Conservation (phyloP, 92 coral and sea anemone species). For the Ricordea florida region DNA sequence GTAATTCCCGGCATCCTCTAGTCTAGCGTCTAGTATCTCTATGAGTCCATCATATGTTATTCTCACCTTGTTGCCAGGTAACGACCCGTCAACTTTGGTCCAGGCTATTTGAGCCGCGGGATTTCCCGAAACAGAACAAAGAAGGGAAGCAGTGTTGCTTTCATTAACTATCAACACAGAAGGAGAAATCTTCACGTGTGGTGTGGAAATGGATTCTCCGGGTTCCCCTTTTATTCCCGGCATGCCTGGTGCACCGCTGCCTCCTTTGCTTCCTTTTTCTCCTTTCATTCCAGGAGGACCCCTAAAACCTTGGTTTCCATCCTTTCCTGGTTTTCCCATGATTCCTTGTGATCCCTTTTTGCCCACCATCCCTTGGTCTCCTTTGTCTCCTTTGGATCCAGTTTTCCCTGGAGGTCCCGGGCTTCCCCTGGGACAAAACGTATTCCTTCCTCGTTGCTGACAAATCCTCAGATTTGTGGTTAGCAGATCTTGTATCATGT, state of each 20-base stretch:
- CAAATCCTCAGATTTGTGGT: too few relatives aligned
- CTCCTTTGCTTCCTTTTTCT: neutral
- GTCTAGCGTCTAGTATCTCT: neutral
- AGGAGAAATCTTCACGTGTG: neutral
- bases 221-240: conserved; percentile 17
- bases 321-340: conserved; percentile 9
- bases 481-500: too few relatives aligned
- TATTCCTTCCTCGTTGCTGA: neutral
- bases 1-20: conserved; percentile 13
- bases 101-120: conserved; percentile 16
- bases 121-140: conserved; percentile 24
- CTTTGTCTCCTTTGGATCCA: neutral
- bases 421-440: neutral
- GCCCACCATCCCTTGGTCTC: too few relatives aligned
- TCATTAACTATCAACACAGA: neutral
- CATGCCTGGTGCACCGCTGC: neutral
- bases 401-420: neutral
- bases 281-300: neutral
- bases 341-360: too few relatives aligned
- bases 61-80: neutral
- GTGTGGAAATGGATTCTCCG: conserved; percentile 1
- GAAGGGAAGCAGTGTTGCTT: neutral
- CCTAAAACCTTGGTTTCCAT: neutral
- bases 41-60: neutral
- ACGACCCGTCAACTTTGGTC: neutral